Evolutionary conservation across 1,140 invertebrate genomes (phyloP).

Genomic region (Leptopilina boulardi): DNA sequence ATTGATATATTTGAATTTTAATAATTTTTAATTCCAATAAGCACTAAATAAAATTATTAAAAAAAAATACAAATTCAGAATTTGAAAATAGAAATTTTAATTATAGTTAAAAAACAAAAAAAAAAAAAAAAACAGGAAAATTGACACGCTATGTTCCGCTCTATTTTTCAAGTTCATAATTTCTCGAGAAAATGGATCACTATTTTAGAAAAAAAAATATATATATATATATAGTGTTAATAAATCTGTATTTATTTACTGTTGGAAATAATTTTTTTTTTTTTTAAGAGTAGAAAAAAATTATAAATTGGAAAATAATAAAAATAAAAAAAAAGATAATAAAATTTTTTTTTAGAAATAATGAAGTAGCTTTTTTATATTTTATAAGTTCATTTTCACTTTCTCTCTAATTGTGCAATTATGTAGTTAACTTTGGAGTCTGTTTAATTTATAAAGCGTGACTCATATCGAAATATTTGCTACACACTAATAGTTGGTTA

Average conservation of each 20-base stretch:
- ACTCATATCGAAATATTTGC: slow-evolving; percentile 14
- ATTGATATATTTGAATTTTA: no score
- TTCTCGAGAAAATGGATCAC: background rate
- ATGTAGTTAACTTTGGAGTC: background rate
- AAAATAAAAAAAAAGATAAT: no score
- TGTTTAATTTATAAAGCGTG: background rate
- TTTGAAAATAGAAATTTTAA: background rate
- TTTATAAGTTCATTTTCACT: slow-evolving; percentile 2
- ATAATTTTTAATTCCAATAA: no score
- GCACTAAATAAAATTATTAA: no score
- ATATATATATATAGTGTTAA: no score
- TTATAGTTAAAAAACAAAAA: slow-evolving; percentile 11
- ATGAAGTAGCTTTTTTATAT: background rate
- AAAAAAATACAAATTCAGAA: background rate
- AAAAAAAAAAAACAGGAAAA: no score
- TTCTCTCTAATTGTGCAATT: slow-evolving; percentile 10
- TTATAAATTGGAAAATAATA: background rate
- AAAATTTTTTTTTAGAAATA: background rate
- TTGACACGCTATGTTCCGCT: background rate
- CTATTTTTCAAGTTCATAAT: slow-evolving; percentile 12
- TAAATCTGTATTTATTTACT: no score
- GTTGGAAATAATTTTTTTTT: background rate
- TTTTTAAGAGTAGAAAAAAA: background rate
- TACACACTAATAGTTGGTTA: background rate
- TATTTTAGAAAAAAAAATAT: no score